These are phyloP conservation scores for Lucilia sericata DNA, from an alignment of 1,140 invertebrate genomes.

Conservation along the genomic window DNA sequence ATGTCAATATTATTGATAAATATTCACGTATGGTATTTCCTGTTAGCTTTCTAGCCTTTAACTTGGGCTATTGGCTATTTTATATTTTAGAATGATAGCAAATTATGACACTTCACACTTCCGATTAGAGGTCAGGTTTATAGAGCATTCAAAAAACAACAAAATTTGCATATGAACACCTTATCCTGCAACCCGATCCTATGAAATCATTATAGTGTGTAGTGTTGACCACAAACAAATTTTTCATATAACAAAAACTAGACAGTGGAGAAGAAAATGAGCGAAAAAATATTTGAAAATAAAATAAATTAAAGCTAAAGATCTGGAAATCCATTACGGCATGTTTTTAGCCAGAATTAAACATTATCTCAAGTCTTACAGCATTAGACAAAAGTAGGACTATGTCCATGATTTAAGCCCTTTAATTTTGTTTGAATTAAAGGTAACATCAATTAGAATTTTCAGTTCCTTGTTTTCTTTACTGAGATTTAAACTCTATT, in stretches of 20 bases:
- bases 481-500: no score
- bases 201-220: background rate
- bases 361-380: no score
- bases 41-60: slow-evolving; percentile 93
- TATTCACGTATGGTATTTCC: slow-evolving; percentile 95
- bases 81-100: slow-evolving; percentile 79
- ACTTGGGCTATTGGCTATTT: slow-evolving; percentile 94
- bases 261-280: no score
- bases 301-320: no score
- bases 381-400: no score
- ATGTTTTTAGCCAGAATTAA: no score
- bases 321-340: no score
- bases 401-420: no score
- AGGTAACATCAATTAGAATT: no score
- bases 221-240: background rate
- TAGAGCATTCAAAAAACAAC: slow-evolving; percentile 23
- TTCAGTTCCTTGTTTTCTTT: no score
- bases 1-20: slow-evolving; percentile 97
- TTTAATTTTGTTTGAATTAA: no score
- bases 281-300: no score
- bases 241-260: background rate
- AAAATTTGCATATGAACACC: slow-evolving; percentile 15
- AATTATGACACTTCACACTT: slow-evolving; percentile 50
- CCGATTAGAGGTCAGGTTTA: slow-evolving; percentile 47
- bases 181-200: slow-evolving; percentile 1